Base-by-base conservation (phyloP, 64 coral and sea anemone species). In the Cladopsammia gracilis region DNA sequence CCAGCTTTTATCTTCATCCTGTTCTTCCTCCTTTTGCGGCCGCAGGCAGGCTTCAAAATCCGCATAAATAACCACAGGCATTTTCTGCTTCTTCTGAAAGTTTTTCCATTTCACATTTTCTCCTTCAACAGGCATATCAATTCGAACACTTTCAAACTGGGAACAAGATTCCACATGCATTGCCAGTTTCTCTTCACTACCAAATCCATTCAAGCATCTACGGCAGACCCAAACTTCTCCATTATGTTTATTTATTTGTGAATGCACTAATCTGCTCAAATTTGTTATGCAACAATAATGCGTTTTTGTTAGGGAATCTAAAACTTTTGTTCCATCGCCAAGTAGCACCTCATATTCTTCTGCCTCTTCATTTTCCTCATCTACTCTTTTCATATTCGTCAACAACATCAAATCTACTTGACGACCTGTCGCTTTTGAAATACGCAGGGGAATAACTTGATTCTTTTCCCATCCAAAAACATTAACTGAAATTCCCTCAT, bases 141-240 rank as follows among this genome's bases (percentile, higher is more conserved):
- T 58, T 48, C 56, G 54, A 6, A 83, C 79, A 47, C 1, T 48
- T 64, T 83, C 51, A 44, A 56, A 14, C 34, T 83, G 9, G 2
- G 50, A 20, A 43, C 79, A 83, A 64, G 54, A 83, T 13, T 83
- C 79, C 1, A 59, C 47, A 64, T 83, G 79, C 7, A 56, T 61
- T 19, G n/a, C 52, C 11, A 83, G 53, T 0, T 20, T 23, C 4
- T 47, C 7, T 56, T 83, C 23, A 56, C 47, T 56, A 1, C 5
- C 16, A 19, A 83, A 83, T 58, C 46, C 22, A 6, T 83, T 83
- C 54, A 83, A 48, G 2, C 79, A 83, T 58, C 51, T 83, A 60
- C 56, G 0, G 3, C 79, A 83, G 42, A 83, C 54, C n/a, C 6
- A 6, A 6, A 20, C 10, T 14, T 2, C 5, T 10, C 56, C 7